These are phyloP conservation scores for Mormyrus lacerda DNA, from an alignment of 2,113 vertebrate genomes.

Conservation along the genomic window DNA sequence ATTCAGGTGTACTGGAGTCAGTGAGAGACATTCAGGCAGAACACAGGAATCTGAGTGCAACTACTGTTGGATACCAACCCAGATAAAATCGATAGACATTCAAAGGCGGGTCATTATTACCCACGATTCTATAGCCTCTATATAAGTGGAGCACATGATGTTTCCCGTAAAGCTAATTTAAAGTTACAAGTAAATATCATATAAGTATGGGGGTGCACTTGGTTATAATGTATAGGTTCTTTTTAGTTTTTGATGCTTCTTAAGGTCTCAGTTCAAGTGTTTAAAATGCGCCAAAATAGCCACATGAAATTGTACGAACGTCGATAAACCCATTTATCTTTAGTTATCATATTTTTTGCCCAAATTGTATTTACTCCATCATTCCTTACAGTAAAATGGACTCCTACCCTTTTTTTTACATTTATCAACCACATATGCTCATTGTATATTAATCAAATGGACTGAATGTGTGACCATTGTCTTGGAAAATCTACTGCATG, in stretches of 20 bases:
- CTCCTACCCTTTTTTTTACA: background rate
- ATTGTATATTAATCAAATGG: background rate
- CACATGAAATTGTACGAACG: background rate
- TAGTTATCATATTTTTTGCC: background rate
- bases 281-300: background rate
- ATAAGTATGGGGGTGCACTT: background rate
- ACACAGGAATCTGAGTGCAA: slow-evolving; percentile 52
- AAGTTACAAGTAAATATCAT: background rate
- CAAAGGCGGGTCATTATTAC: slow-evolving; percentile 43
- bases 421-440: background rate
- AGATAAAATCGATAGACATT: slow-evolving; percentile 56
- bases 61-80: slow-evolving; percentile 53
- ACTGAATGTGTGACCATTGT: background rate
- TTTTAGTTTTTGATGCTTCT: background rate
- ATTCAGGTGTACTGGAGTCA: slow-evolving; percentile 54
- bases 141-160: background rate
- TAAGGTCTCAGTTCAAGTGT: background rate
- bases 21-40: slow-evolving; percentile 54
- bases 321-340: background rate
- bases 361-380: background rate
- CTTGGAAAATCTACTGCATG: background rate
- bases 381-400: background rate
- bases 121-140: background rate
- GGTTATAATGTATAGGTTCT: background rate
- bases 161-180: background rate